A percentile compares a stretch with the other conserved stretches of the same genome.
These are phyloP conservation scores for Scarus forsteni DNA, from an alignment of 2,797 vertebrate genomes.

Conservation along the genomic window DNA sequence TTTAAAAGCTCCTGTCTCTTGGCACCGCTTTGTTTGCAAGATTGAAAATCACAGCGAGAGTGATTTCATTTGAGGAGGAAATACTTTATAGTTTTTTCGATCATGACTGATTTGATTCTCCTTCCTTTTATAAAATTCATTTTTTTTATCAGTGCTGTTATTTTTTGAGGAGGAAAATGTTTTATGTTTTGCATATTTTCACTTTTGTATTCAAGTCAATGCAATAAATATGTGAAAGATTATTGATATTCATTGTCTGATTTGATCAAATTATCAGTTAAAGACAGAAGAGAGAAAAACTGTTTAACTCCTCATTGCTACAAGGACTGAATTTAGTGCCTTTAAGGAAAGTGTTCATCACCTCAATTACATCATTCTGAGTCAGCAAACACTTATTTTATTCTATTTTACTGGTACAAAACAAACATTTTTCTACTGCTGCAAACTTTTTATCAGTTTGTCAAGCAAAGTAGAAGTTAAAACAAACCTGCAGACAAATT, in stretches of 20 bases:
- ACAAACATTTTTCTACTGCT: too few species aligned
- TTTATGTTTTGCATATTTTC: slow-evolving; percentile 26
- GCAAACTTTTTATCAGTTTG: too few species aligned
- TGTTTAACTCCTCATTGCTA: too few species aligned
- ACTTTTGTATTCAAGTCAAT: slow-evolving; percentile 47
- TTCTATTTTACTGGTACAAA: too few species aligned
- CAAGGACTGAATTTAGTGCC: too few species aligned
- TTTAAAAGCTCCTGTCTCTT: slow-evolving; percentile 22
- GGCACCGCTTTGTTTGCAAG: slow-evolving; percentile 40
- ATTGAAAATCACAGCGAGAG: slow-evolving; percentile 18
- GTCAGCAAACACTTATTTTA: too few species aligned
- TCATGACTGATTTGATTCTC: background rate
- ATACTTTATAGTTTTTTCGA: background rate
- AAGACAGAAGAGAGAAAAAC: background rate
- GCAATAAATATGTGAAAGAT: slow-evolving; percentile 47
- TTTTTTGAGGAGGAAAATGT: background rate
- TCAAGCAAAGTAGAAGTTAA: too few species aligned
- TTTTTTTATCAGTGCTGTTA: slow-evolving; percentile 26
- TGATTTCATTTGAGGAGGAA: slow-evolving; percentile 9
- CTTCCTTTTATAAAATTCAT: background rate
- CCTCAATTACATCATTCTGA: too few species aligned
- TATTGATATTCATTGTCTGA: background rate
- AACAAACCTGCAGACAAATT: too few species aligned
- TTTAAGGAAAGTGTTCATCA: too few species aligned
- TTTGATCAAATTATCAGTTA: background rate